Percentiles rank a stretch among this genome's conserved stretches.
phyloP scores from a whole-genome alignment of 2,797 vertebrate species.

The Cynodonichthys magdalenae region DNA sequence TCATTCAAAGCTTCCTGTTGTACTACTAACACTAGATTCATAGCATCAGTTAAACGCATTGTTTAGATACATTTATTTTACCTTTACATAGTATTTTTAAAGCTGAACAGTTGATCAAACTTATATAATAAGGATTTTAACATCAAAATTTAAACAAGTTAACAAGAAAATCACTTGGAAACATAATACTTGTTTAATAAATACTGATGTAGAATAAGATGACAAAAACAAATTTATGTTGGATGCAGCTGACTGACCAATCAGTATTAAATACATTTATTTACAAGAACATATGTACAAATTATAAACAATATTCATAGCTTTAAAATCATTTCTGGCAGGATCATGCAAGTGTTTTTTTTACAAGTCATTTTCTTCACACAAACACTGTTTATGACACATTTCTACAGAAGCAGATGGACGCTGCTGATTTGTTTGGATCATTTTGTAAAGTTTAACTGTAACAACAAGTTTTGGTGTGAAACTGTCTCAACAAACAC shows the following conservation, averaged over 20 bases:
- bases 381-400: not conserved
- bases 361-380: slow-evolving; percentile 2
- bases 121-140: not conserved
- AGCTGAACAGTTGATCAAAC: not conserved
- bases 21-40: no score
- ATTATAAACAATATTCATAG: not conserved
- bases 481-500: slow-evolving; percentile 1
- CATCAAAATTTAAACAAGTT: no score
- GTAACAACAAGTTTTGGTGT: slow-evolving; percentile 6
- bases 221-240: not conserved
- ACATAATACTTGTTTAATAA: no score
- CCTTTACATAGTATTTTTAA: not conserved
- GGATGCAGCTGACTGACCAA: not conserved
- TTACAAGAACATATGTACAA: not conserved
- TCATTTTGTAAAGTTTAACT: not conserved
- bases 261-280: slow-evolving; percentile 26
- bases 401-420: not conserved
- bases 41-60: not conserved
- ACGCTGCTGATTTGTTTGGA: not conserved
- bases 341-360: not conserved
- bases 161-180: no score
- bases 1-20: not conserved
- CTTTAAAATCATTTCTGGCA: not conserved
- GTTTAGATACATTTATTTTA: not conserved
- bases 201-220: no score